These are phyloP conservation scores for Potorous gilbertii DNA, from an alignment of 2,797 vertebrate genomes.

Conservation along the genomic window DNA sequence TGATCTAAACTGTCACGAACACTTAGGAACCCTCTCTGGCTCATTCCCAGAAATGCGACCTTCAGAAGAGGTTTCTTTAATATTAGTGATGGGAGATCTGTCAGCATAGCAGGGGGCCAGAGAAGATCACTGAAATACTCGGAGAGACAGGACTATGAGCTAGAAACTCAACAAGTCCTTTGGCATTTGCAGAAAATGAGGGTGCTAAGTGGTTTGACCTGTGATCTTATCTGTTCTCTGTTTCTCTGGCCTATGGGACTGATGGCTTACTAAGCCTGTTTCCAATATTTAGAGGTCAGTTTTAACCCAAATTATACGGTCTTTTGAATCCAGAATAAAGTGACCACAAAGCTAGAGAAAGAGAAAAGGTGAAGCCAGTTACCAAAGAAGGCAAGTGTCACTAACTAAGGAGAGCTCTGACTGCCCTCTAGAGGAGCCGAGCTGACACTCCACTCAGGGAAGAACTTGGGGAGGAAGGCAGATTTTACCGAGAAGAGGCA, in stretches of 20 bases:
- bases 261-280: not conserved
- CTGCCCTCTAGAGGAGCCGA: constrained; percentile 83
- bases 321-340: not conserved
- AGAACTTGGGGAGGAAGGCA: not conserved
- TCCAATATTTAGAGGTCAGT: not conserved
- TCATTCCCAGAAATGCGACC: not conserved
- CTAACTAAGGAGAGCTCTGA: constrained; percentile 30
- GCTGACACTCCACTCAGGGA: not conserved
- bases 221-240: not conserved
- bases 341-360: not conserved
- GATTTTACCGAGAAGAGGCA: not conserved
- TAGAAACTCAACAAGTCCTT: not conserved
- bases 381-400: accelerated
- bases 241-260: not conserved
- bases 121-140: not conserved
- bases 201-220: not conserved
- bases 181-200: not conserved
- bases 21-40: not conserved
- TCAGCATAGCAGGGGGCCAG: not conserved
- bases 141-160: not conserved
- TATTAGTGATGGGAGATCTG: not conserved
- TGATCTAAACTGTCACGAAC: not conserved
- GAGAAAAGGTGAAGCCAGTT: not conserved
- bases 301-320: not conserved
- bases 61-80: not conserved